Evolutionary conservation across 2,888 invertebrate species (phyloP), one percentile per base, ranked within the genome.

Genomic region (Epinotia bilunana): DNA sequence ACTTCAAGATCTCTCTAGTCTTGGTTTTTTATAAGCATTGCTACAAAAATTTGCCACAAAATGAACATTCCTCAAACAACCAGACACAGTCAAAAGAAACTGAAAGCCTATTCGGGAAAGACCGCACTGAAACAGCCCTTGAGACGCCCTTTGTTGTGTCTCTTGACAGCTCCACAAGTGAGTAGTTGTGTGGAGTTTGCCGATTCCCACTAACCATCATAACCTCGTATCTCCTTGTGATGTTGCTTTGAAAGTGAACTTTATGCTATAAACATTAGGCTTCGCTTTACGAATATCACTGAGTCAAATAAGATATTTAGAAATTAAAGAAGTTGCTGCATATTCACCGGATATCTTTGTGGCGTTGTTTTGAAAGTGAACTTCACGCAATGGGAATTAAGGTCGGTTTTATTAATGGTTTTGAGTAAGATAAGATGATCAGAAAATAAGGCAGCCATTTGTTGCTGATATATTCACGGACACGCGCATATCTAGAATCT

Each of bases 101-200:
- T 58, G 58, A 60, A 69, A 69, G 46, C 58, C 46, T n/a, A 60
- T 69, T 69, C 46, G 58, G 2, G 46, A 11, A n/a, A n/a, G 20
- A n/a, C 20, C 23, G 58, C 9, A 57, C 57, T 58, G 57, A 68
- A 57, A 68, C 57, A 13, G 39, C 69, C 69, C 69, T 69, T 60
- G 69, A 60, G 69, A 46, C 69, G 28, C 23, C 68, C 43, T 69
- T 69, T 69, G 69, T 69, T 69, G 60, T 53, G 33, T 69, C 69
- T 60, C 58, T 58, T 69, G 69, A 69, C 58, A 69, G 69, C 43
- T 60, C 58, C 46, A 69, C 69, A 60, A 69, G 58, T 69, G 58
- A 39, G 58, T 23, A 69, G 69, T 69, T 69, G n/a, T 69, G 55
- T 57, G 20, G 55, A 39, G 55, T 33, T 67, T 57, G 55, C 57